These are phyloP conservation scores for Heterodera schachtii DNA, from an alignment of 1,140 invertebrate species.

Conservation along the genomic window DNA sequence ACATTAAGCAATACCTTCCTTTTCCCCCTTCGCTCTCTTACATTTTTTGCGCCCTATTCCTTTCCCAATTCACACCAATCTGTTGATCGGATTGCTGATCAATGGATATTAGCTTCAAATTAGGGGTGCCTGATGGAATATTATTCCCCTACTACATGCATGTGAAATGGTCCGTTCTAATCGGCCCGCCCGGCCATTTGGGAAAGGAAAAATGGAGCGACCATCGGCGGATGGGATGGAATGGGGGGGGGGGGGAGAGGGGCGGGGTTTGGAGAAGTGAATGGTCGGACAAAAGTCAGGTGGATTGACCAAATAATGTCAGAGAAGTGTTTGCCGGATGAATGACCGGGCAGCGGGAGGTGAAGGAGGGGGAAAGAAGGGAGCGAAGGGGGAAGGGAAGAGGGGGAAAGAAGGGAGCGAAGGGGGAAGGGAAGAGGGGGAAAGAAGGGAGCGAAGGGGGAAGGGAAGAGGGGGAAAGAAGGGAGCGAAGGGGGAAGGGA, in stretches of 20 bases:
- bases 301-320: not conserved
- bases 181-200: constrained; percentile 6
- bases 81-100: not conserved
- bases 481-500: no score
- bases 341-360: not conserved
- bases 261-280: no score
- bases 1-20: no score
- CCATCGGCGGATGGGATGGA: not conserved
- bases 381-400: no score
- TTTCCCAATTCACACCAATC: not conserved
- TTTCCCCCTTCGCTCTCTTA: no score
- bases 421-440: no score
- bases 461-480: no score
- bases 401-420: no score
- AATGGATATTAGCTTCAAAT: not conserved
- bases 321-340: not conserved
- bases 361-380: no score
- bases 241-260: no score
- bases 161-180: constrained; percentile 16
- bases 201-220: constrained; percentile 3
- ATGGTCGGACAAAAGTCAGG: not conserved
- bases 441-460: no score
- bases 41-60: no score
- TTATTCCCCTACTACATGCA: not conserved
- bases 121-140: not conserved